phyloP scores from a whole-genome alignment of 2,113 vertebrate species.

The Malurus cyaneus region DNA sequence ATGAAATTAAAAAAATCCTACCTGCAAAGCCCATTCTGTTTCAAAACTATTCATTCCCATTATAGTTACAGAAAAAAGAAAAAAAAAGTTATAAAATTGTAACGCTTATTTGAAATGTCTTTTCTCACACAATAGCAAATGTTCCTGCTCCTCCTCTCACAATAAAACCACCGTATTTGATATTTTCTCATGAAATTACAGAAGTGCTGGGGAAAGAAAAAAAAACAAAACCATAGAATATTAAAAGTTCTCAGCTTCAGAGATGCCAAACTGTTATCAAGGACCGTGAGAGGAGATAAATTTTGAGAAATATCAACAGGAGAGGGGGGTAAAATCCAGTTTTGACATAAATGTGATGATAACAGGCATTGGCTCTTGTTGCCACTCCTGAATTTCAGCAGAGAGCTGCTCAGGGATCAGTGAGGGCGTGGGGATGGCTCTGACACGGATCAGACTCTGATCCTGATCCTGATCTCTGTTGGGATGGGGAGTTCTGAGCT shows the following conservation, averaged over 20 bases:
- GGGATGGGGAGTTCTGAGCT: neutral
- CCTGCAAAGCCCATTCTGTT: neutral
- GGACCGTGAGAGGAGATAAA: neutral
- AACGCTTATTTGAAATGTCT: neutral
- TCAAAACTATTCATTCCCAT: neutral
- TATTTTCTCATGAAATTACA: neutral
- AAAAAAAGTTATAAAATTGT: neutral
- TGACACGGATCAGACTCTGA: neutral
- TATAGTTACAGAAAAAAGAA: neutral
- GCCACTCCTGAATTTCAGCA: neutral
- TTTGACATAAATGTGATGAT: neutral
- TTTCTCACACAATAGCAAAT: neutral
- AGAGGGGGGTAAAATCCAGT: neutral
- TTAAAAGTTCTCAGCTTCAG: neutral
- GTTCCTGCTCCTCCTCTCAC: slow-evolving; percentile 1
- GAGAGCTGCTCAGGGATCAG: neutral
- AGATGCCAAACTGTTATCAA: neutral
- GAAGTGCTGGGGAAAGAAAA: neutral
- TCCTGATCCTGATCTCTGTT: neutral
- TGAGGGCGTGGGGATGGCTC: neutral
- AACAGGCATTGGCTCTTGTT: neutral
- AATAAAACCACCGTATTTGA: neutral
- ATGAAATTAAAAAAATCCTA: neutral
- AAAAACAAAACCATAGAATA: neutral
- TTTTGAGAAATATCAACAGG: slow-evolving; percentile 1